Conservation (phyloP, 2,888 invertebrate species). For the Cheilosia scutellata region DNA sequence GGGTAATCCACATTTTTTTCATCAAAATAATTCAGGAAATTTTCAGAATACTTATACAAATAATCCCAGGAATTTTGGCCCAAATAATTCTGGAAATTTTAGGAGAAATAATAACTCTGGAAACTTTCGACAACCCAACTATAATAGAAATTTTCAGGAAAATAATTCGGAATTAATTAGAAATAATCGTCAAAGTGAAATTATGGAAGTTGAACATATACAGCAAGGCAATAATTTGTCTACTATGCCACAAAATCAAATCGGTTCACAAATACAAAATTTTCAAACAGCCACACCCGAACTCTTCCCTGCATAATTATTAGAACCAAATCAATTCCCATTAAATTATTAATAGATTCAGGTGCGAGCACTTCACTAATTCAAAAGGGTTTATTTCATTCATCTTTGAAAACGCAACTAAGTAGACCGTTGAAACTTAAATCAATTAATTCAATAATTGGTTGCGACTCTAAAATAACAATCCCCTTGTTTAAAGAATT, state of each 20-base stretch:
- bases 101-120: too few species aligned
- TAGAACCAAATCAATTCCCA: not conserved
- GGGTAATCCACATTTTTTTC: too few species aligned
- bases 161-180: not conserved
- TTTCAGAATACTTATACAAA: not conserved
- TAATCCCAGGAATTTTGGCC: too few species aligned
- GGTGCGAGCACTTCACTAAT: not conserved
- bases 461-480: too few species aligned
- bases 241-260: constrained; percentile 5
- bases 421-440: constrained; percentile 10
- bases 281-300: constrained; percentile 14
- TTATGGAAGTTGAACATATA: constrained; percentile 13
- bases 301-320: constrained; percentile 35
- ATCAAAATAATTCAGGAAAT: constrained; percentile 4
- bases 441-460: constrained; percentile 2
- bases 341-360: constrained; percentile 26
- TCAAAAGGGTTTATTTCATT: constrained; percentile 5
- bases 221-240: constrained; percentile 15
- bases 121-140: too few species aligned
- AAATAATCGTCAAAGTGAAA: not conserved
- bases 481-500: too few species aligned
- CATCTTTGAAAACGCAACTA: constrained; percentile 5
- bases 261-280: too few species aligned
- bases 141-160: too few species aligned
- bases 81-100: too few species aligned